Evolutionary conservation across 1,140 invertebrate genomes (phyloP).

Genomic region (Dreissena rostriformis): DNA sequence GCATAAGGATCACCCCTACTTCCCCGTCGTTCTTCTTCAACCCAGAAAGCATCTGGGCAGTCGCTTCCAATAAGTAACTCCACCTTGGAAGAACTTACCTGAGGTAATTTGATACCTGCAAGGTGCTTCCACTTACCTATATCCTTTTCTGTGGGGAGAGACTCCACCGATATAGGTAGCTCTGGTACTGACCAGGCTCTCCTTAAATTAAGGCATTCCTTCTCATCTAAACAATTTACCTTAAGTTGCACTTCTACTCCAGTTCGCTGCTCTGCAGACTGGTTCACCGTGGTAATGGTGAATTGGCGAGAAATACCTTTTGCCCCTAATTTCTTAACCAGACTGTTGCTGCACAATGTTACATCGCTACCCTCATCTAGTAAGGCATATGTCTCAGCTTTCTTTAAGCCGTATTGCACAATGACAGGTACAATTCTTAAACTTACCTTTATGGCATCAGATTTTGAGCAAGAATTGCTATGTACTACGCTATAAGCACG

Average conservation of each 20-base stretch:
- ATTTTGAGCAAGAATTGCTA: slow-evolving; percentile 13
- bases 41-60: slow-evolving; percentile 33
- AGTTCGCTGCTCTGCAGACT: background rate
- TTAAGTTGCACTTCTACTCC: slow-evolving; percentile 13
- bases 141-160: background rate
- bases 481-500: background rate
- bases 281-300: slow-evolving; percentile 26
- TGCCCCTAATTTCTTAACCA: background rate
- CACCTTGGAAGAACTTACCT: background rate
- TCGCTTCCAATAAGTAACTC: slow-evolving; percentile 25
- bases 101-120: slow-evolving; percentile 10
- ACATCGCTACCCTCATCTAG: slow-evolving; percentile 35
- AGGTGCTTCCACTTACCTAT: slow-evolving; percentile 30
- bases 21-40: slow-evolving; percentile 17
- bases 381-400: slow-evolving; percentile 23
- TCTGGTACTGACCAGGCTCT: slow-evolving; percentile 20
- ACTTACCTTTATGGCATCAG: slow-evolving; percentile 23
- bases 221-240: slow-evolving; percentile 19
- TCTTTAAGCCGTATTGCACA: background rate
- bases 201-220: background rate
- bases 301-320: slow-evolving; percentile 23
- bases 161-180: slow-evolving; percentile 23
- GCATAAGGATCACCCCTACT: too few relatives aligned
- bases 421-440: slow-evolving; percentile 24
- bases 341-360: slow-evolving; percentile 17